Evolutionary conservation across 2,888 invertebrate species (phyloP).

Genomic region (Belgica antarctica): DNA sequence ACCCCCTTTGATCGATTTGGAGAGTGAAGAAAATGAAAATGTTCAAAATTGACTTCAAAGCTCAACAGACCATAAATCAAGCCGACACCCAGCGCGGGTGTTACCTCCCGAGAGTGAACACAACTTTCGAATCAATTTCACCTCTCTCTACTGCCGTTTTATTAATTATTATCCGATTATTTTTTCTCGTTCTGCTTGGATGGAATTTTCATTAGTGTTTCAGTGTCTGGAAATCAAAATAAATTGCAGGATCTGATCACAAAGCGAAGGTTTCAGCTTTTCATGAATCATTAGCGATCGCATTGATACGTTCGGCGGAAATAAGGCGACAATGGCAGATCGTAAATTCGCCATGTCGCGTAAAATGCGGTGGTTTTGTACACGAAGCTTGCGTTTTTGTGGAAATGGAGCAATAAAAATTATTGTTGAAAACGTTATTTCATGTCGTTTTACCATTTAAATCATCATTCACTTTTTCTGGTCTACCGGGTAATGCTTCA

Average conservation of each 20-base stretch:
- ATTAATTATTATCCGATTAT: conserved; percentile 10
- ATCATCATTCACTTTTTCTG: neutral
- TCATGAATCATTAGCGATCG: conserved; percentile 38
- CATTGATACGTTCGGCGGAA: conserved; percentile 40
- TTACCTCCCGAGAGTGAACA: neutral
- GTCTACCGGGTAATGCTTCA: neutral
- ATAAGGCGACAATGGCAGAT: conserved; percentile 37
- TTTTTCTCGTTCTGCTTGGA: conserved; percentile 1
- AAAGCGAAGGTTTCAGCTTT: too few species aligned
- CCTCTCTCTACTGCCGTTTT: neutral
- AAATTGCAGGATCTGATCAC: neutral
- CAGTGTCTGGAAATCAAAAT: neutral
- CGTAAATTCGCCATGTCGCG: conserved; percentile 27
- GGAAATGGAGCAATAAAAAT: conserved; percentile 9
- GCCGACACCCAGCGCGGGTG: neutral
- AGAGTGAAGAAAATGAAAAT: too few species aligned
- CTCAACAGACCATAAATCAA: neutral
- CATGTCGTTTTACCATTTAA: conserved; percentile 9
- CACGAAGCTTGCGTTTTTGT: conserved; percentile 9
- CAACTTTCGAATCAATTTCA: conserved; percentile 5
- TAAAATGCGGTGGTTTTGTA: too few species aligned
- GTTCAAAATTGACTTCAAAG: too few species aligned
- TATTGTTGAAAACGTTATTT: conserved; percentile 17
- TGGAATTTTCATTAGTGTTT: conserved; percentile 10
- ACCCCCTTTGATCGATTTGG: too few species aligned